phyloP scores from a whole-genome alignment of 2,113 vertebrate species.

The Isichthys henryi region DNA sequence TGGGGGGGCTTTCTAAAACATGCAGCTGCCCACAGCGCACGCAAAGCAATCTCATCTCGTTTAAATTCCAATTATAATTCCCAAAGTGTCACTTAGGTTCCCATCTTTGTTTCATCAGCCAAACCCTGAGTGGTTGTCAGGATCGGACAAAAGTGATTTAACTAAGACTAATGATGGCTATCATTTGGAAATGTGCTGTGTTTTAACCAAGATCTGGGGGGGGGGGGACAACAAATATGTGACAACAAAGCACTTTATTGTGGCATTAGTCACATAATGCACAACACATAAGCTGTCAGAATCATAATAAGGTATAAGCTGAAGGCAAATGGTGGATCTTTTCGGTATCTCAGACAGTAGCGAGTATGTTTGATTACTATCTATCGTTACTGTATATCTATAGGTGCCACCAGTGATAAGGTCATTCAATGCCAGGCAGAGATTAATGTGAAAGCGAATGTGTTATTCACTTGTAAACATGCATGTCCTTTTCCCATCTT shows the following conservation, averaged over 20 bases:
- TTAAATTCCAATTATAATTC: slow-evolving; percentile 15
- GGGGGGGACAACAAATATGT: background rate
- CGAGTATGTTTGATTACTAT: background rate
- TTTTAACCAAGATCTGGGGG: background rate
- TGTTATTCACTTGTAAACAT: background rate
- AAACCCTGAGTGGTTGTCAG: background rate
- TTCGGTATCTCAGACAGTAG: background rate
- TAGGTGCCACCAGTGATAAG: background rate
- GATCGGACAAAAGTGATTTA: background rate
- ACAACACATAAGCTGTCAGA: background rate
- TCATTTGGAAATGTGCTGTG: background rate
- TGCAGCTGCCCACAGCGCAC: background rate
- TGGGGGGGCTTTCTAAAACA: background rate
- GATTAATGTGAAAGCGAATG: background rate
- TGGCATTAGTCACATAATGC: background rate
- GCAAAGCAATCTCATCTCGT: slow-evolving; percentile 9
- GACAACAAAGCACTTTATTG: background rate
- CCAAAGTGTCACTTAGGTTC: background rate
- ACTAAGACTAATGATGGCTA: slow-evolving; percentile 12
- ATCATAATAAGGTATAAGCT: background rate
- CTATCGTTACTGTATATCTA: background rate
- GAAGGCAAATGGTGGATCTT: background rate
- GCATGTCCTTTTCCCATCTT: background rate
- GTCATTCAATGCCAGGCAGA: background rate
- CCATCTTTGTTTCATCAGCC: background rate